A percentile compares a stretch with the other conserved stretches of the same genome.
These are phyloP conservation scores for Menidia menidia DNA, from an alignment of 2,797 vertebrate species.

Conservation along the genomic window DNA sequence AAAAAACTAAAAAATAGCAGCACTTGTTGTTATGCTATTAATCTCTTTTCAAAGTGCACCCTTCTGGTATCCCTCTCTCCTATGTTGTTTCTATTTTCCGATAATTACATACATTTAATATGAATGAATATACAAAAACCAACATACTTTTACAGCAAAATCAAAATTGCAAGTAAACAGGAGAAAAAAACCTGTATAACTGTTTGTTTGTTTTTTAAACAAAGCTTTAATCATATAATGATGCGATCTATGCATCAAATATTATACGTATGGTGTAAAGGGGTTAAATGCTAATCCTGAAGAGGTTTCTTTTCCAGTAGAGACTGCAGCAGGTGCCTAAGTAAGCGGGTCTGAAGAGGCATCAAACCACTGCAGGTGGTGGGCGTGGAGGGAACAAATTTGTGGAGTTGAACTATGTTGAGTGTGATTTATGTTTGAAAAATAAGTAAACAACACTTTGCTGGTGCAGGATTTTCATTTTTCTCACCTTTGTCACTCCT, in stretches of 20 bases:
- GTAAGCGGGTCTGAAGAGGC: neutral
- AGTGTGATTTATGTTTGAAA: constrained; percentile 24
- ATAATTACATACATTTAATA: neutral
- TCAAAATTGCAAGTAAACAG: no score
- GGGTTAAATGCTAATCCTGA: neutral
- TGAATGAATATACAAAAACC: no score
- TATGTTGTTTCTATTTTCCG: neutral
- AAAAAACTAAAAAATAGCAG: no score
- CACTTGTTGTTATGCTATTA: no score
- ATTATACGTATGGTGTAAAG: no score
- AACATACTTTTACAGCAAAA: no score
- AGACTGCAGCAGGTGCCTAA: neutral
- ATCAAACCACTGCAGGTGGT: neutral
- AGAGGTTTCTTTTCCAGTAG: neutral
- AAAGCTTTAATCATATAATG: no score
- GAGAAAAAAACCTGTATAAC: no score
- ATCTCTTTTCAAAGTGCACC: no score
- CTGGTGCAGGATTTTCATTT: constrained; percentile 12
- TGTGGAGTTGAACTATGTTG: constrained; percentile 4
- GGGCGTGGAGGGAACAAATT: neutral
- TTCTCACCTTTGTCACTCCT: constrained; percentile 15
- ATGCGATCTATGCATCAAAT: no score
- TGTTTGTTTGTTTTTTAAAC: no score
- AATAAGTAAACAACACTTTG: constrained; percentile 13
- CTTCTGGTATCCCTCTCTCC: neutral